Conservation (phyloP, 2,113 vertebrate species). For the Nanorana parkeri region DNA sequence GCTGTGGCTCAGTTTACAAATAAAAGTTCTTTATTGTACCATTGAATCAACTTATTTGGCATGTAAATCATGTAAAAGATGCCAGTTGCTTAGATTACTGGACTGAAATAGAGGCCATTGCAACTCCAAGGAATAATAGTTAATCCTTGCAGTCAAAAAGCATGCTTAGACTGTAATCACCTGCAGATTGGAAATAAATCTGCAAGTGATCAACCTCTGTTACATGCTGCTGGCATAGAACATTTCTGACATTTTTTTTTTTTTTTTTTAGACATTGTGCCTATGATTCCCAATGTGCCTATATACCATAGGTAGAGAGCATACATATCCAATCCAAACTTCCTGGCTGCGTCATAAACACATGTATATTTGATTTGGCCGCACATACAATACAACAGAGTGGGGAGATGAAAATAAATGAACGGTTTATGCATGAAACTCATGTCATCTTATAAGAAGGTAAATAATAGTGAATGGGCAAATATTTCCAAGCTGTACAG, state of each 20-base stretch:
- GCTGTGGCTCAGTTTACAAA: not conserved
- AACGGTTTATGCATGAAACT: too few relatives aligned
- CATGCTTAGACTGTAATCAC: not conserved
- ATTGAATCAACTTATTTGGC: constrained; percentile 4
- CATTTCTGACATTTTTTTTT: not conserved
- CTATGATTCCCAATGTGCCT: not conserved
- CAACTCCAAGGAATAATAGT: not conserved
- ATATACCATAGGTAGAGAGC: not conserved
- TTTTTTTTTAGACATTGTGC: not conserved
- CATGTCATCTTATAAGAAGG: too few relatives aligned
- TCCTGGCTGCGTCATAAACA: too few relatives aligned
- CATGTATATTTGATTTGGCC: too few relatives aligned
- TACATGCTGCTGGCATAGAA: constrained; percentile 22
- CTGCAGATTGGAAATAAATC: constrained; percentile 27
- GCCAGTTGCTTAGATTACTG: not conserved
- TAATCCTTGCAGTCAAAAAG: constrained; percentile 25
- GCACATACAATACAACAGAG: too few relatives aligned
- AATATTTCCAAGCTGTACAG: too few relatives aligned
- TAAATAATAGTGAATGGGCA: too few relatives aligned
- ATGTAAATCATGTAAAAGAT: constrained; percentile 1
- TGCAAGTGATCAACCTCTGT: constrained; percentile 21
- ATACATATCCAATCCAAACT: too few relatives aligned
- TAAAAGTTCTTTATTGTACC: not conserved
- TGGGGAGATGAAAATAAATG: too few relatives aligned
- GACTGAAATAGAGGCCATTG: not conserved